phyloP scores from a whole-genome alignment of 1,140 invertebrate genomes.

The Coptotermes formosanus region DNA sequence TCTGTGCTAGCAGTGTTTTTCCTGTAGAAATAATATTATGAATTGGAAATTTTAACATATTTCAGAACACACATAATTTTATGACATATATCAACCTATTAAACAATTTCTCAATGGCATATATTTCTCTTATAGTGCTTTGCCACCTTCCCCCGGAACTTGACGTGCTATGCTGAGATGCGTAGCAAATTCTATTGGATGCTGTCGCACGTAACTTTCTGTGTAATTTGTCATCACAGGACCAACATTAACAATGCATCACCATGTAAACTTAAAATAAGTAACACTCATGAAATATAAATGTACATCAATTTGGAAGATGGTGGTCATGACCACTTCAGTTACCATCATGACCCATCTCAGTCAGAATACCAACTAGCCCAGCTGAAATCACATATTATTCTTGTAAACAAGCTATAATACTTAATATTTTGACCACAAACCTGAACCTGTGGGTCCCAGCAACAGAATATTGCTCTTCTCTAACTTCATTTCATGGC shows the following conservation, averaged over 20 bases:
- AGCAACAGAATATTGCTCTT: conserved; percentile 97
- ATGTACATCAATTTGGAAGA: no score
- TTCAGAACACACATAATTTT: background rate
- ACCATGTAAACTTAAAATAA: no score
- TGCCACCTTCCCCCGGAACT: no score
- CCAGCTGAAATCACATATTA: background rate
- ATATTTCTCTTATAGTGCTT: background rate
- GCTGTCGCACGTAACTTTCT: no score
- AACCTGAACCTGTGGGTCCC: conserved; percentile 92
- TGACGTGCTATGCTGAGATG: no score
- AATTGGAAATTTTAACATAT: background rate
- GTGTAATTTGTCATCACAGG: no score
- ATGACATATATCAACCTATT: background rate
- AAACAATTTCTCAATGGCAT: background rate
- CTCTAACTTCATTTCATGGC: conserved; percentile 86
- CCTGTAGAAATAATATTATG: conserved; percentile 54
- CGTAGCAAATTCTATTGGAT: no score
- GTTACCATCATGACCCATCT: no score
- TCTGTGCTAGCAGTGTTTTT: conserved; percentile 96
- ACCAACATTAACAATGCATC: no score
- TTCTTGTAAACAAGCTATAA: background rate
- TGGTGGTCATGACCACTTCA: no score
- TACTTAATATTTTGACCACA: background rate
- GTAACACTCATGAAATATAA: no score
- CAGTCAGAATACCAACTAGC: background rate